phyloP scores from a whole-genome alignment of 2,797 vertebrate species.

The Darevskia mixta region DNA sequence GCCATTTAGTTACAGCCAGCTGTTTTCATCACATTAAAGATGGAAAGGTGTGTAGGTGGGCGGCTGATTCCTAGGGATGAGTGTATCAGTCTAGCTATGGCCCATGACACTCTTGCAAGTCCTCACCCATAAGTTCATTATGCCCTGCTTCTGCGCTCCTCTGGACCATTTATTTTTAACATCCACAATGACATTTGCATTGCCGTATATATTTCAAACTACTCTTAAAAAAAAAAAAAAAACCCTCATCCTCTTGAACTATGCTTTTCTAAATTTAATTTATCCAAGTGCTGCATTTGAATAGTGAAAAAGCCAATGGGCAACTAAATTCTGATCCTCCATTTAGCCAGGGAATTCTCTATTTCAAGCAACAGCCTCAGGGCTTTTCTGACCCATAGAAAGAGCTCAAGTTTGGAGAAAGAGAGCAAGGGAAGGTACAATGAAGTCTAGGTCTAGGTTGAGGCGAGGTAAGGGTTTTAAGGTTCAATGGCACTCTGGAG shows the following conservation, averaged over 20 bases:
- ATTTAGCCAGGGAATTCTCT: not conserved
- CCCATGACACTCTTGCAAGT: not conserved
- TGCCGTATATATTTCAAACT: not conserved
- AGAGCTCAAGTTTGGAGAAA: not conserved
- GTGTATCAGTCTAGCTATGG: not conserved
- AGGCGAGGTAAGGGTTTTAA: too few relatives aligned
- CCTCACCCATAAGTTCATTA: not conserved
- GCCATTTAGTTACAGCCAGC: not conserved
- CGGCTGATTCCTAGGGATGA: not conserved
- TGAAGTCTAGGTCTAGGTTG: too few relatives aligned
- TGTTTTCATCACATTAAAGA: slow-evolving; percentile 2
- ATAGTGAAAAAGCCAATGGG: not conserved
- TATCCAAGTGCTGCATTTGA: not conserved
- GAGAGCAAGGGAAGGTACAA: not conserved
- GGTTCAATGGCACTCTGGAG: too few relatives aligned
- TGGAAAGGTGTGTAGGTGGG: not conserved
- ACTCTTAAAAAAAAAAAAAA: too few relatives aligned
- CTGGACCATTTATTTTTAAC: not conserved
- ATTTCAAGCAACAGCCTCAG: not conserved
- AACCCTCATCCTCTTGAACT: not conserved
- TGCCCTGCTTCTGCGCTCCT: not conserved
- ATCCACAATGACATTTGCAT: not conserved
- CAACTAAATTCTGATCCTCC: not conserved
- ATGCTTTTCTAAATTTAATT: not conserved
- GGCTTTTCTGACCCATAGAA: not conserved